phyloP scores from a whole-genome alignment of 2,797 vertebrate genomes.

The Enteromius viviparus region DNA sequence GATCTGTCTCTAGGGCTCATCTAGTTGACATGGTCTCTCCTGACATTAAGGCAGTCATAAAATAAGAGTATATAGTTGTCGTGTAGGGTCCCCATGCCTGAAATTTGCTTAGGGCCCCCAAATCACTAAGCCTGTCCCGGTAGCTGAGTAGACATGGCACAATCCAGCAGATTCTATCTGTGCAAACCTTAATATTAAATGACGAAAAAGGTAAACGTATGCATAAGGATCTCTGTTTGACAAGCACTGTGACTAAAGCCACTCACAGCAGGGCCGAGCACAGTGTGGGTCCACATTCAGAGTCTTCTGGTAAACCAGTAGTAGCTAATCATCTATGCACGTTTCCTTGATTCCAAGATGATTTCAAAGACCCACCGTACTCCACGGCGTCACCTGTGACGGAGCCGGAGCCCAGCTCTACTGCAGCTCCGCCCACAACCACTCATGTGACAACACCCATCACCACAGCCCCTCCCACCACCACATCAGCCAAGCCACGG shows the following conservation, averaged over 20 bases:
- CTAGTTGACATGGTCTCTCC: no score
- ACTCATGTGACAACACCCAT: conserved; percentile 51
- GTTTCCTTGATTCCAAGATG: conserved; percentile 66
- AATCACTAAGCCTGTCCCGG: no score
- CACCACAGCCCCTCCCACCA: conserved; percentile 61
- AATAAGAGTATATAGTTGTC: no score
- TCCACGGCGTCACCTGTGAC: conserved; percentile 63
- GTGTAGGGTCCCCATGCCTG: no score
- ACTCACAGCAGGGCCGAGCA: background rate
- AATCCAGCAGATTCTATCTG: background rate
- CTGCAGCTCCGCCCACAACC: conserved; percentile 54
- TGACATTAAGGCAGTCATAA: no score
- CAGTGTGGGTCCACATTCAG: background rate
- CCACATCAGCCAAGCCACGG: conserved; percentile 70
- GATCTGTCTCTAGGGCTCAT: no score
- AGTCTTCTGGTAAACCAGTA: conserved; percentile 9
- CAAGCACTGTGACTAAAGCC: background rate
- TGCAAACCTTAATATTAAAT: background rate
- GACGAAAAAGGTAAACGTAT: background rate
- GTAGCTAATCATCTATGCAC: conserved; percentile 48
- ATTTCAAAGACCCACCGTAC: conserved; percentile 62
- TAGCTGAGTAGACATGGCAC: background rate
- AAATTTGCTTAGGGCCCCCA: no score
- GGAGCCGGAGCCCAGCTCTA: conserved; percentile 65
- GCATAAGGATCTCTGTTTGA: background rate